A percentile compares a stretch with the other conserved stretches of the same genome.
These are phyloP conservation scores for Panzeria rudis DNA, from an alignment of 2,888 invertebrate species.

Conservation along the genomic window DNA sequence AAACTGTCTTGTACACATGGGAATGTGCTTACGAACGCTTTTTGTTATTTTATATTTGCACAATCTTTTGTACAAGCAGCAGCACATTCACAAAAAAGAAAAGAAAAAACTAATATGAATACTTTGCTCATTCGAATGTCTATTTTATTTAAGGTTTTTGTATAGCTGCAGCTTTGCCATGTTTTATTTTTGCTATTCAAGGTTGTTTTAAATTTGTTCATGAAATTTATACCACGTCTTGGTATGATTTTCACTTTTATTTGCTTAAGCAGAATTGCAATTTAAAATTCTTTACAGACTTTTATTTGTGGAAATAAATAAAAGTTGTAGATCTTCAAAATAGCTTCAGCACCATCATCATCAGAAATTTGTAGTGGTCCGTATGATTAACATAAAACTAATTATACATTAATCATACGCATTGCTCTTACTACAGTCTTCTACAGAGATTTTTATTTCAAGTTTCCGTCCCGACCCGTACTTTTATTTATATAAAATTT, in stretches of 20 bases:
- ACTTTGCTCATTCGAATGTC: slow-evolving; percentile 29
- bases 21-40: background rate
- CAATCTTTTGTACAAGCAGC: slow-evolving; percentile 1
- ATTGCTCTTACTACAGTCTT: background rate
- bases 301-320: background rate
- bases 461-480: too few species aligned
- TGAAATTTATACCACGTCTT: background rate
- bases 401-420: slow-evolving; percentile 19
- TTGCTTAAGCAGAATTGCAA: slow-evolving; percentile 5
- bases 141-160: slow-evolving; percentile 36
- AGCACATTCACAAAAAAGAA: background rate
- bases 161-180: background rate
- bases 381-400: background rate
- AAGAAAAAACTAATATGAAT: slow-evolving; percentile 4
- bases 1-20: background rate
- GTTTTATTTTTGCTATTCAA: slow-evolving; percentile 31
- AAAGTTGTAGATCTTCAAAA: background rate
- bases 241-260: background rate
- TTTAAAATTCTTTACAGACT: slow-evolving; percentile 8
- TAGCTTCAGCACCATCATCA: too few species aligned
- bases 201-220: slow-evolving; percentile 6
- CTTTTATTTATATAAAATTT: too few species aligned
- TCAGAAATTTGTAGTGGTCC: too few species aligned
- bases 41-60: slow-evolving; percentile 18
- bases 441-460: too few species aligned